Evolutionary conservation across 2,113 vertebrate species (phyloP).

Genomic region (Stigmatopora nigra): DNA sequence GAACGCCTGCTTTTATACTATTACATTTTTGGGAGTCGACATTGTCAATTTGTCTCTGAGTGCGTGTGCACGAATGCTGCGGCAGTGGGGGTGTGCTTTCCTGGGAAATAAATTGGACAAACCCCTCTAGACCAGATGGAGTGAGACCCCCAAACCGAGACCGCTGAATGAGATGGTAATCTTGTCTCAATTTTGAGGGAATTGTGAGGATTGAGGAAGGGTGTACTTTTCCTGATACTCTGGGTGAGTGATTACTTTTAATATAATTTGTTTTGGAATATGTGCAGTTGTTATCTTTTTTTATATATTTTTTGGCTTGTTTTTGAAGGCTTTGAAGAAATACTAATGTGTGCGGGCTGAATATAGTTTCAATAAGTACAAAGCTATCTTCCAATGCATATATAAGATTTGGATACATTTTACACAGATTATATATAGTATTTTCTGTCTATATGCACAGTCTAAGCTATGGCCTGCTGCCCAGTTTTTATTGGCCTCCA

Average conservation of each 20-base stretch:
- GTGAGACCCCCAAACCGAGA: conserved; percentile 8
- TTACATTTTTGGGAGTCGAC: not conserved
- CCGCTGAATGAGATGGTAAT: conserved; percentile 28
- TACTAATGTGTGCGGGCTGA: not conserved
- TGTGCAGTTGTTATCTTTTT: not conserved
- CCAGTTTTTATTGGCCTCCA: too few species aligned
- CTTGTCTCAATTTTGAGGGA: conserved; percentile 17
- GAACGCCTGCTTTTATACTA: not conserved
- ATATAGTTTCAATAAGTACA: not conserved
- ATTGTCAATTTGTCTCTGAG: not conserved
- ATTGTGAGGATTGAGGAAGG: conserved; percentile 5
- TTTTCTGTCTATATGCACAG: too few species aligned
- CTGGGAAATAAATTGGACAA: conserved; percentile 8
- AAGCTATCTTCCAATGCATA: not conserved
- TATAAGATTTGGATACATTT: too few species aligned
- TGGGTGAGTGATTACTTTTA: not conserved
- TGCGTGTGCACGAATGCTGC: not conserved
- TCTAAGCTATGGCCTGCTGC: too few species aligned
- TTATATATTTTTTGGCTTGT: not conserved
- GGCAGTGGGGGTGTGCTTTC: not conserved
- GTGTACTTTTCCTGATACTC: not conserved
- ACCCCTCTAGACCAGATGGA: not conserved
- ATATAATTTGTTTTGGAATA: not conserved
- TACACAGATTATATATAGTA: too few species aligned
- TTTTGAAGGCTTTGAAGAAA: not conserved